These are phyloP conservation scores for Thaumatotibia leucotreta DNA, from an alignment of 1,140 invertebrate species.

Conservation along the genomic window DNA sequence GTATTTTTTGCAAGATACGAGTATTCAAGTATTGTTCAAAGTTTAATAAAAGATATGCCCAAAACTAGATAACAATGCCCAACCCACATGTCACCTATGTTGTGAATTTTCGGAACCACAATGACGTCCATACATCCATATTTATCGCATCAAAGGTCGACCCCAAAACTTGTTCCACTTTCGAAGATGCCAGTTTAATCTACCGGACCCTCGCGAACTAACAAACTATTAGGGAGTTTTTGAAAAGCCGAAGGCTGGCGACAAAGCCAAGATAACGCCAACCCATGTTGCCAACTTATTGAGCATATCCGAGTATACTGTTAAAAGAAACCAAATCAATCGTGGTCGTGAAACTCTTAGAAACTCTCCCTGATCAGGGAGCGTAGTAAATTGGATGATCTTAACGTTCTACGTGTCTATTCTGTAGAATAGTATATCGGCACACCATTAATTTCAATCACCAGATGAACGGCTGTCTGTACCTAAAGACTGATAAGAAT, in stretches of 20 bases:
- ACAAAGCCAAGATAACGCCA: conserved; percentile 47
- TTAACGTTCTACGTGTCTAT: background rate
- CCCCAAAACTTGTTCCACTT: conserved; percentile 16
- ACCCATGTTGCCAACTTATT: conserved; percentile 16
- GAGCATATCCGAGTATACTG: background rate
- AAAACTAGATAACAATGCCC: background rate
- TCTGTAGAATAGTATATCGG: background rate
- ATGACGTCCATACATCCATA: background rate
- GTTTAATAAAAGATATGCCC: too few species aligned
- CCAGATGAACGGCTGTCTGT: conserved; percentile 24
- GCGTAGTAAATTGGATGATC: background rate
- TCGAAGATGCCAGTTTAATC: conserved; percentile 5
- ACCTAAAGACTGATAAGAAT: conserved; percentile 45
- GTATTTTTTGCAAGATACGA: too few species aligned
- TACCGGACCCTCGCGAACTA: background rate
- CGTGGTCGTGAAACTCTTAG: too few species aligned
- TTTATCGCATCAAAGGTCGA: background rate
- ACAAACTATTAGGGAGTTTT: conserved; percentile 16
- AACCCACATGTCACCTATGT: conserved; percentile 8
- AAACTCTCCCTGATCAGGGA: too few species aligned
- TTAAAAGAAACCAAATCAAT: too few species aligned
- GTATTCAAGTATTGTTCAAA: too few species aligned
- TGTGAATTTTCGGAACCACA: conserved; percentile 19
- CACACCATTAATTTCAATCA: conserved; percentile 56
- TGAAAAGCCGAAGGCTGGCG: conserved; percentile 22